These are phyloP conservation scores for Meandrina meandrites DNA, from an alignment of 92 coral and sea anemone genomes.

Conservation along the genomic window DNA sequence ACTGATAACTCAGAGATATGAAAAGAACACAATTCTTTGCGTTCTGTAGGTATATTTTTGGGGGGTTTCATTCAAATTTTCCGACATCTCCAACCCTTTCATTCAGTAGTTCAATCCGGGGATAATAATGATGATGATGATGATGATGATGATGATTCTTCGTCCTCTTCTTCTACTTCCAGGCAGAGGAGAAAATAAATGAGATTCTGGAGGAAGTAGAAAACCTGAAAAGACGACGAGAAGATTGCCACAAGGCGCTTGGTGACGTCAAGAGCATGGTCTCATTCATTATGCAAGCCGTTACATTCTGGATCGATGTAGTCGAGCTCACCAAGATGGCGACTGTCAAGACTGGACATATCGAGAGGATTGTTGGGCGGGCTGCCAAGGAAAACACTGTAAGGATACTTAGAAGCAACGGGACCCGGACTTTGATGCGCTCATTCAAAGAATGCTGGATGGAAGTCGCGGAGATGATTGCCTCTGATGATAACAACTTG, in stretches of 20 bases:
- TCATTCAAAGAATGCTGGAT: conserved; percentile 66
- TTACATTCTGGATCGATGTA: conserved; percentile 41
- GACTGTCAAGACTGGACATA: conserved; percentile 38
- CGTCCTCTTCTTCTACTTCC: background rate
- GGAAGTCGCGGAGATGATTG: conserved; percentile 58
- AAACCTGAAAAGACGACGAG: conserved; percentile 29
- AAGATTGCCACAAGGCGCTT: conserved; percentile 37
- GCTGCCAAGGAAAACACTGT: conserved; percentile 49
- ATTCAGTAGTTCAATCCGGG: too few species aligned
- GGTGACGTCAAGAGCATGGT: conserved; percentile 40
- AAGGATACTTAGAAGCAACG: conserved; percentile 45
- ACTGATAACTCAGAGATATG: too few species aligned
- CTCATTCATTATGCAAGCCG: conserved; percentile 47
- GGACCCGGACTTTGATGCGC: conserved; percentile 32
- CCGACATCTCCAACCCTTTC: too few species aligned
- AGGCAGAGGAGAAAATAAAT: conserved; percentile 26
- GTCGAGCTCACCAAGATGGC: conserved; percentile 37
- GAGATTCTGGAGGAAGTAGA: background rate
- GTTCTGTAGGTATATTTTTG: too few species aligned
- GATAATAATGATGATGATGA: too few species aligned
- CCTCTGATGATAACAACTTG: conserved; percentile 39
- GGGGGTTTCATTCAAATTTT: too few species aligned
- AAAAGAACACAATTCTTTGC: too few species aligned
- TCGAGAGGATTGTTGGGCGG: conserved; percentile 50
- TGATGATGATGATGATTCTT: too few species aligned